A percentile compares a stretch with the other conserved stretches of the same genome.
These are phyloP conservation scores for Diabrotica balteata DNA, from an alignment of 2,888 invertebrate genomes.

Conservation along the genomic window DNA sequence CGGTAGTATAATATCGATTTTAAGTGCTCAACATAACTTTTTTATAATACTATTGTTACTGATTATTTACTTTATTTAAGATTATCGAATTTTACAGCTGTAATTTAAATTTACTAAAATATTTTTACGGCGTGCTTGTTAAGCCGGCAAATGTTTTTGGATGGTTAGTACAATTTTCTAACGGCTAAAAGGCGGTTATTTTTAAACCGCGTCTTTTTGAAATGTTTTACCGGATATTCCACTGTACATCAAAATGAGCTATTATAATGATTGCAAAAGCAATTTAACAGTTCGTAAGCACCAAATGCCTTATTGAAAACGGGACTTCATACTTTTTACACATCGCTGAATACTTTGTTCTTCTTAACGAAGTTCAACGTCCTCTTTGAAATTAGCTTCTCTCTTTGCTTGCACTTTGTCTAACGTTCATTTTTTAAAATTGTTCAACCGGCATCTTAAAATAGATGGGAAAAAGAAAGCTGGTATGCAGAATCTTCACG, in stretches of 20 bases:
- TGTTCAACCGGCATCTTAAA: background rate
- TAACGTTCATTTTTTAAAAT: background rate
- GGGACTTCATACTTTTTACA: conserved; percentile 11
- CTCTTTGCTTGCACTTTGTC: background rate
- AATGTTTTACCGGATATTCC: too few species aligned
- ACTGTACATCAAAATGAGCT: too few species aligned
- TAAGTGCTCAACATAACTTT: background rate
- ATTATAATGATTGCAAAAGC: too few species aligned
- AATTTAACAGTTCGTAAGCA: background rate
- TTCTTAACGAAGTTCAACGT: conserved; percentile 11
- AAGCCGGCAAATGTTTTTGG: conserved; percentile 28
- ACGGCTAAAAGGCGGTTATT: conserved; percentile 40
- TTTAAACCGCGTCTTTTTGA: conserved; percentile 6
- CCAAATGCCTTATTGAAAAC: conserved; percentile 7
- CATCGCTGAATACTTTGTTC: conserved; percentile 15
- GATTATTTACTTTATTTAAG: background rate
- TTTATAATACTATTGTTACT: background rate
- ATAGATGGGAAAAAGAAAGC: background rate
- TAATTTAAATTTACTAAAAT: background rate
- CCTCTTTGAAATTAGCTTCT: conserved; percentile 10
- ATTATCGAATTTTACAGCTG: background rate
- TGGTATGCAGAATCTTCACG: conserved; percentile 1
- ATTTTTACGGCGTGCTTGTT: background rate
- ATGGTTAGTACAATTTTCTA: conserved; percentile 29
- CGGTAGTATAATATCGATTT: background rate